Evolutionary conservation across 2,797 vertebrate species (phyloP).

Genomic region (Amazona finschi): DNA sequence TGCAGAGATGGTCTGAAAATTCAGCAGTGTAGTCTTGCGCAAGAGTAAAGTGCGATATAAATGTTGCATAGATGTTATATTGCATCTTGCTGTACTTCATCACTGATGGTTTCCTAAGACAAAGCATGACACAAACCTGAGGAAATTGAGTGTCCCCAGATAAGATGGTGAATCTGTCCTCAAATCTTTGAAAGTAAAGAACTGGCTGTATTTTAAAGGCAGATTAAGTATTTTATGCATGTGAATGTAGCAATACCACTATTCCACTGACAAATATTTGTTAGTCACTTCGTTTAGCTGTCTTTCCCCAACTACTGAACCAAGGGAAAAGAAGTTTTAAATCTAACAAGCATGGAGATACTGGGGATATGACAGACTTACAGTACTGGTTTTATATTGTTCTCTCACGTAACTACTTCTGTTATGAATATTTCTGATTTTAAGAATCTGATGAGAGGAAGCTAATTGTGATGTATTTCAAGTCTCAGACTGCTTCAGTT

Average conservation of each 20-base stretch:
- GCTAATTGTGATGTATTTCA: not conserved
- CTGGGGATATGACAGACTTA: not conserved
- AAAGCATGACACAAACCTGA: not conserved
- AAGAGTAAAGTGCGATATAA: not conserved
- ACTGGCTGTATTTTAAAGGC: not conserved
- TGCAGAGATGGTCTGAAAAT: not conserved
- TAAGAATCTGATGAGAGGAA: not conserved
- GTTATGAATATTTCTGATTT: not conserved
- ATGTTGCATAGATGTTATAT: not conserved
- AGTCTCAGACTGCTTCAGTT: not conserved
- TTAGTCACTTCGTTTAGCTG: not conserved
- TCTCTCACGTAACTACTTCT: not conserved
- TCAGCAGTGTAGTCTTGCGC: not conserved
- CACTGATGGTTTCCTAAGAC: not conserved
- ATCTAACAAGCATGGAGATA: not conserved
- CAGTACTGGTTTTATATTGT: not conserved
- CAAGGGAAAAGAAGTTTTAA: not conserved
- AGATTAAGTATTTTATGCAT: not conserved
- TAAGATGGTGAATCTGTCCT: not conserved
- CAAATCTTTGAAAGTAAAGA: not conserved
- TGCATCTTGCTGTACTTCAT: not conserved
- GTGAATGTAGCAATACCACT: not conserved
- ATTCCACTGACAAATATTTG: not conserved
- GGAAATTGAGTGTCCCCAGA: not conserved
- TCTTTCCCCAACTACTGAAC: not conserved